Conservation (phyloP, 2,113 vertebrate genomes). For the Eulemur rufifrons region DNA sequence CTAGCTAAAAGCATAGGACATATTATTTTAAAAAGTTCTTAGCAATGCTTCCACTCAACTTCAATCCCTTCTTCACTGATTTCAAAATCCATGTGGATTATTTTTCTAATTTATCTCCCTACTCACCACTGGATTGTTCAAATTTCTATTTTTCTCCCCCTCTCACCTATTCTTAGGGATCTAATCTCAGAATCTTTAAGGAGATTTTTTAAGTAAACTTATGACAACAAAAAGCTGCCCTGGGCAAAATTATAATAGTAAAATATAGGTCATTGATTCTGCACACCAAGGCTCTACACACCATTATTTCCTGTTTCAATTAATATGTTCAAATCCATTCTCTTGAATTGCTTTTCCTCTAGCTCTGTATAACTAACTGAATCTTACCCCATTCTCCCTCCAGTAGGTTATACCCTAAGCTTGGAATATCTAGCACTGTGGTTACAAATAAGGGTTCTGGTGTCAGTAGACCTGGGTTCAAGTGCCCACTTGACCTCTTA, state of each 20-base stretch:
- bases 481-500: conserved; percentile 29
- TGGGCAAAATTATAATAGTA: neutral
- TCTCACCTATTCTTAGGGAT: neutral
- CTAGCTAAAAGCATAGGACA: neutral
- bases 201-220: neutral
- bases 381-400: neutral
- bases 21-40: neutral
- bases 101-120: neutral
- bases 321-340: neutral
- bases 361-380: neutral
- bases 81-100: neutral
- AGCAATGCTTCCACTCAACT: neutral
- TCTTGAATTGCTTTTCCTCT: neutral
- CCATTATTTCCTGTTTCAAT: neutral
- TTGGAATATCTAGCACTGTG: neutral
- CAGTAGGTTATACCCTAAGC: neutral
- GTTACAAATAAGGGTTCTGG: neutral
- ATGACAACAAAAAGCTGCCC: neutral
- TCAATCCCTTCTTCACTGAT: neutral
- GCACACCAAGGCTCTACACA: neutral
- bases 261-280: neutral
- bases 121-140: neutral
- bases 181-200: neutral
- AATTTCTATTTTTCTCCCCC: neutral
- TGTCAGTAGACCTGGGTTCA: neutral